These are phyloP conservation scores for Sinotaia quadrata DNA, from an alignment of 2,888 invertebrate species.

Conservation along the genomic window DNA sequence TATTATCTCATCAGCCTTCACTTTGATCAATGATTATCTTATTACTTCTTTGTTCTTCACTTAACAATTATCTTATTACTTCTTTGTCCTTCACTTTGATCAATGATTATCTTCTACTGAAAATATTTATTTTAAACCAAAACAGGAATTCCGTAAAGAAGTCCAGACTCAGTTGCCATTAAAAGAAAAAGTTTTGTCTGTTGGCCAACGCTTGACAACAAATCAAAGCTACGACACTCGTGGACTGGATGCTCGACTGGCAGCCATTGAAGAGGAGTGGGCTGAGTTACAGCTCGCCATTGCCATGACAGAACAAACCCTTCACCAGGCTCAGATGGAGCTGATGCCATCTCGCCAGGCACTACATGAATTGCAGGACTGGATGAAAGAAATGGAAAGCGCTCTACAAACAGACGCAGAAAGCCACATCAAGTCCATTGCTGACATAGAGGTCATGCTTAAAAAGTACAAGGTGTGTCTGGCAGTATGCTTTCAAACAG, in stretches of 20 bases:
- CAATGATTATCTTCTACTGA: background rate
- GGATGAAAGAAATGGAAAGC: conserved; percentile 62
- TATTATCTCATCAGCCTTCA: no score
- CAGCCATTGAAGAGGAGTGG: conserved; percentile 64
- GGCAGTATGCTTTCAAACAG: no score
- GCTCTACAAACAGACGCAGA: conserved; percentile 55
- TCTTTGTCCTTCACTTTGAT: background rate
- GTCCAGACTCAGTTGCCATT: conserved; percentile 61
- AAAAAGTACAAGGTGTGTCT: conserved; percentile 68
- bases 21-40: background rate
- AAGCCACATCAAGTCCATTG: conserved; percentile 49
- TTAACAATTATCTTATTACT: background rate
- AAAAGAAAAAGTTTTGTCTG: conserved; percentile 58
- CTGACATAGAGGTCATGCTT: conserved; percentile 62
- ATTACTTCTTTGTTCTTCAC: background rate
- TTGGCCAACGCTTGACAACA: conserved; percentile 61
- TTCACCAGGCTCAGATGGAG: conserved; percentile 68
- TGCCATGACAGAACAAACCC: conserved; percentile 58
- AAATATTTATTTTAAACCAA: no score
- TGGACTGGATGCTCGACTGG: conserved; percentile 52
- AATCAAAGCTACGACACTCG: conserved; percentile 54
- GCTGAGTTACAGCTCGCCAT: conserved; percentile 58
- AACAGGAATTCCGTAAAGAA: conserved; percentile 69
- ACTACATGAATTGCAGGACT: conserved; percentile 62
- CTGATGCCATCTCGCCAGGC: conserved; percentile 69